Base-by-base conservation (phyloP, 1,140 invertebrate species). In the Atta colombica region DNA sequence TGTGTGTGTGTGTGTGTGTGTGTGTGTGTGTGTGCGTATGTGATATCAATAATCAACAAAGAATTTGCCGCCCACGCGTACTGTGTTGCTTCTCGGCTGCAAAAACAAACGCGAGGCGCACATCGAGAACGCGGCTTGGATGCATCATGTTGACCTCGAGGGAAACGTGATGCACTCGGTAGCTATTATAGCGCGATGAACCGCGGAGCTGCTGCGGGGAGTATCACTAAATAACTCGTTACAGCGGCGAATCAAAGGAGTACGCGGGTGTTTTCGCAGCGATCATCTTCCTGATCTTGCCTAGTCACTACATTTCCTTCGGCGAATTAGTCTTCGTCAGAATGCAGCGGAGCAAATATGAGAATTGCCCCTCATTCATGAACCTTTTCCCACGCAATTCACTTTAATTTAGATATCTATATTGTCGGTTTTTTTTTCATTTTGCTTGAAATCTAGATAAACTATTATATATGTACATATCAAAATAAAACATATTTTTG, bases 101-200 rank as follows among this genome's bases (percentile, higher is more conserved):
- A 31, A 84, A 86, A 81, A 84, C 68, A 75, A 87, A 72, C 51
- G 86, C 65, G 60, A 84, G 55, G 84, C 25, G 82, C 65, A 51
- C 80, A 82, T 49, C 28, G 69, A 21, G 68, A 61, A 63, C 61
- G 55, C 80, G 68, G 45, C 55, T 74, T 25, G 69, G 49, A 75
- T 84, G 58, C 69, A 35, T 58, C 80, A 25, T 45, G 80, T 74
- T 84, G 80, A 84, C 80, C 80, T 84, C 80, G 80, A 61, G 80
- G 69, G 80, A 84, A 84, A 84, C 69, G 80, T 84, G 80, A 84
- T 75, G 80, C 80, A 61, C 80, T 84, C 80, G 80, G 80, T 75
- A 84, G 80, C 80, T 71, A 84, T 84, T 84, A 84, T 84, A 84
- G 80, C 80, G 80, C 80, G 80, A 84, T 84, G 80, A 84, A 84